These are phyloP conservation scores for Miltochrista miniata DNA, from an alignment of 2,888 invertebrate genomes.

Conservation along the genomic window DNA sequence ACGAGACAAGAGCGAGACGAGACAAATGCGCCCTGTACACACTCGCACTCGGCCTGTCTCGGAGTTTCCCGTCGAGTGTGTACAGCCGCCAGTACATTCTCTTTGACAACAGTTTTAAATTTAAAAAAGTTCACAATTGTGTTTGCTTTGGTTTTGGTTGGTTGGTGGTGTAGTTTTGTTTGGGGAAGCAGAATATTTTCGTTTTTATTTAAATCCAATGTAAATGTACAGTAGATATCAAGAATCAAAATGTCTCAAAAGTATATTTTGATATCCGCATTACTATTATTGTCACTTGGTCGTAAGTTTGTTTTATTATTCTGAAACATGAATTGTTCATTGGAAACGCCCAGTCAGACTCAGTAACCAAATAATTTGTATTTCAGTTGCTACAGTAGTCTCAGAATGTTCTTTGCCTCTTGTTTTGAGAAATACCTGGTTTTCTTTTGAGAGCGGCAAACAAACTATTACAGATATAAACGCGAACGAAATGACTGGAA, in stretches of 20 bases:
- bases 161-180: too few species aligned
- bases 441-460: slow-evolving; percentile 93
- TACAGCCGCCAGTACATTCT: too few species aligned
- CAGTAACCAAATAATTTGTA: slow-evolving; percentile 36
- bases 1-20: too few species aligned
- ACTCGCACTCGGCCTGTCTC: too few species aligned
- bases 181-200: background rate
- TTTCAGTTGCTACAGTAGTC: slow-evolving; percentile 58
- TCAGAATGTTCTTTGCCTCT: slow-evolving; percentile 89
- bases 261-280: slow-evolving; percentile 25
- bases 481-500: slow-evolving; percentile 89
- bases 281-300: slow-evolving; percentile 39
- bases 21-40: too few species aligned
- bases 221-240: background rate
- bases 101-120: too few species aligned
- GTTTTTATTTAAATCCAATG: slow-evolving; percentile 23
- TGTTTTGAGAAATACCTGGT: slow-evolving; percentile 94
- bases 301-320: slow-evolving; percentile 37
- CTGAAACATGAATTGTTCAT: slow-evolving; percentile 24
- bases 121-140: too few species aligned
- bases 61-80: too few species aligned
- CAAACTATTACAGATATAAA: slow-evolving; percentile 93
- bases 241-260: slow-evolving; percentile 41
- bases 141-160: too few species aligned
- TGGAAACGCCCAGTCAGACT: slow-evolving; percentile 76